Conservation (phyloP, 1,140 invertebrate species). For the Procambarus virginalis region DNA sequence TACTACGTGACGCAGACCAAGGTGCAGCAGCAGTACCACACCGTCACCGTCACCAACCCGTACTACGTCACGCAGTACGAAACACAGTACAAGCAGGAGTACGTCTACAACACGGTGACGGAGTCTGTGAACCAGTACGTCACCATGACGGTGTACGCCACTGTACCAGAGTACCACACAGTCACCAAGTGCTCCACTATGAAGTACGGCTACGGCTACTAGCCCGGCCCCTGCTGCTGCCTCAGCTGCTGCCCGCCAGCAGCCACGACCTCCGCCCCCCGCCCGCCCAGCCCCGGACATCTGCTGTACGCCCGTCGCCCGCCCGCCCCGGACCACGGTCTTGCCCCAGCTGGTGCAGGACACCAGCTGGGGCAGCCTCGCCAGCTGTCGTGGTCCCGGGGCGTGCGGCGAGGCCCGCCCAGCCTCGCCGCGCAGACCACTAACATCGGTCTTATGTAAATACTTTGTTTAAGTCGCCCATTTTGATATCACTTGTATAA, state of each 20-base stretch:
- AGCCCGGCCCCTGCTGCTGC: neutral
- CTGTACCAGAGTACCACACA: constrained; percentile 69
- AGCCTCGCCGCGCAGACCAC: constrained; percentile 38
- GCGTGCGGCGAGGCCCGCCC: constrained; percentile 44
- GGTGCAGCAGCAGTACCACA: constrained; percentile 68
- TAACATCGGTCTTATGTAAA: constrained; percentile 49
- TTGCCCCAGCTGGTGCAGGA: constrained; percentile 13
- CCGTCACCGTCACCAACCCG: constrained; percentile 68
- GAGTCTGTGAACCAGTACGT: constrained; percentile 60
- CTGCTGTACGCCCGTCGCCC: constrained; percentile 64
- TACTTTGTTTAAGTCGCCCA: constrained; percentile 27
- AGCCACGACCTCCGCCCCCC: constrained; percentile 10
- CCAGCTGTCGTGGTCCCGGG: neutral
- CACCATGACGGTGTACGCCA: constrained; percentile 67
- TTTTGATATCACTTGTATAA: constrained; percentile 65
- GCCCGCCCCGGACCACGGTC: constrained; percentile 16
- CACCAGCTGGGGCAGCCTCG: constrained; percentile 5
- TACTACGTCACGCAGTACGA: constrained; percentile 69
- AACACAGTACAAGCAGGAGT: constrained; percentile 66
- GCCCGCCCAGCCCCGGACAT: constrained; percentile 56
- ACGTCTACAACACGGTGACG: constrained; percentile 67
- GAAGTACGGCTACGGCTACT: constrained; percentile 68
- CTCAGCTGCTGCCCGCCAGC: neutral
- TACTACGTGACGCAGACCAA: constrained; percentile 70
- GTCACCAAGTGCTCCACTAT: constrained; percentile 68